A percentile compares a stretch with the other conserved stretches of the same genome.
Conservation (phyloP, 1,140 invertebrate genomes). For the Contarinia nasturtii region DNA sequence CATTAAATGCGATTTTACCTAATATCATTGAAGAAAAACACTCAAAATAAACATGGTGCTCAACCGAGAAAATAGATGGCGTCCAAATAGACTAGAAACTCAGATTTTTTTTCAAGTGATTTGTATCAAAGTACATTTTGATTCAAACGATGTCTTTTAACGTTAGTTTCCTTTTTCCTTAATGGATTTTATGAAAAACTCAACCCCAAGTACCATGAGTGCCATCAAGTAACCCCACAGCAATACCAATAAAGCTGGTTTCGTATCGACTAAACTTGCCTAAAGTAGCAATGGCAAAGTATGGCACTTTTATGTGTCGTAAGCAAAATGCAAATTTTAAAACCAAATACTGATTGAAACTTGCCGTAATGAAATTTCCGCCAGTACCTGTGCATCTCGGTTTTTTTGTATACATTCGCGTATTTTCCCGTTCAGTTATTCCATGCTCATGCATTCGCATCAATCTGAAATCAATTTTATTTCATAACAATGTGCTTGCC, state of each 20-base stretch:
- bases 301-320: too few relatives aligned
- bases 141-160: too few relatives aligned
- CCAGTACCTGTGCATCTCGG: conserved; percentile 30
- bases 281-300: too few relatives aligned
- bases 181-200: neutral
- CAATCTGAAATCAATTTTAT: conserved; percentile 21
- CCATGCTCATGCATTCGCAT: conserved; percentile 36
- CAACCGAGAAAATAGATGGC: too few relatives aligned
- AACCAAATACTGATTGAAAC: too few relatives aligned
- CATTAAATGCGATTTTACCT: too few relatives aligned
- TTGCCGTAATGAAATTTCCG: conserved; percentile 31
- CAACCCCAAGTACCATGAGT: neutral
- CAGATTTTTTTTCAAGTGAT: too few relatives aligned
- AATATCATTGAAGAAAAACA: too few relatives aligned
- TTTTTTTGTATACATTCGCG: conserved; percentile 33
- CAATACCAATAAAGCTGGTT: conserved; percentile 25
- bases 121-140: too few relatives aligned
- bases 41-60: too few relatives aligned
- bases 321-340: too few relatives aligned
- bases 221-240: conserved; percentile 19
- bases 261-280: conserved; percentile 34
- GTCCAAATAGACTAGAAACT: too few relatives aligned
- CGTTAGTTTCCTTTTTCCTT: neutral
- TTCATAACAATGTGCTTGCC: neutral
- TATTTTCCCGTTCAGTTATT: conserved; percentile 31